Evolutionary conservation across 2,113 vertebrate species (phyloP), one percentile per base, ranked within the genome.

Genomic region (Mus pahari): DNA sequence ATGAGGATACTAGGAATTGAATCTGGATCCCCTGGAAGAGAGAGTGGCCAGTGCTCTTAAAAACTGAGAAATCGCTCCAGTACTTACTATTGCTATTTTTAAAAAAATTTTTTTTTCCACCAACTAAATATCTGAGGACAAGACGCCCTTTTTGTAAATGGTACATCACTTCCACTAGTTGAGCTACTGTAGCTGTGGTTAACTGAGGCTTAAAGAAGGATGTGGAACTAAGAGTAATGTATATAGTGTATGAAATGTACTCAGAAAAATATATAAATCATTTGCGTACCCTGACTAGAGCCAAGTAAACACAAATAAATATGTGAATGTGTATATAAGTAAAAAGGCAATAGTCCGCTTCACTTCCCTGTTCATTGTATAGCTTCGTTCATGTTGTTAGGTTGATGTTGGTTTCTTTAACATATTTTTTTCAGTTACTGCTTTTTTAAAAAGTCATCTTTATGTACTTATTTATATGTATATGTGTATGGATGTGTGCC

Each of bases 81-180:
- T 20, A 53, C 31, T 31, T 6, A 77, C 31, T 28, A 48, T 75
- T 75, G 24, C 74, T 48, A 31, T 31, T 75, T 45, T 75, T 75
- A 31, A 13, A 42, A 13, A 75, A 26, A 42, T 6, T 58, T 26
- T 39, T 70, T 31, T 86, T 71, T 45, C 50, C 86, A 81, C 58
- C 89, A 45, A 17, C 22, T 81, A 55, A 70, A 31, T 86, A 66
- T 58, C 13, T 58, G 92, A 94, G 92, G 50, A 50, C 66, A 95
- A 60, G 33, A 92, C 75, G 58, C 22, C 1, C 24, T 19, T 58
- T 94, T 82, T 92, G 31, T 90, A 82, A 71, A 42, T 19, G 36
- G 39, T 50, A 17, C 39, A 31, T 50, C 45, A 17, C 45, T 78
- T 71, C 92, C 58, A 68, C 28, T 53, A 31, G 9, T 42, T 39